phyloP scores from a whole-genome alignment of 1,140 invertebrate species.

The Brachionus plicatilis region DNA sequence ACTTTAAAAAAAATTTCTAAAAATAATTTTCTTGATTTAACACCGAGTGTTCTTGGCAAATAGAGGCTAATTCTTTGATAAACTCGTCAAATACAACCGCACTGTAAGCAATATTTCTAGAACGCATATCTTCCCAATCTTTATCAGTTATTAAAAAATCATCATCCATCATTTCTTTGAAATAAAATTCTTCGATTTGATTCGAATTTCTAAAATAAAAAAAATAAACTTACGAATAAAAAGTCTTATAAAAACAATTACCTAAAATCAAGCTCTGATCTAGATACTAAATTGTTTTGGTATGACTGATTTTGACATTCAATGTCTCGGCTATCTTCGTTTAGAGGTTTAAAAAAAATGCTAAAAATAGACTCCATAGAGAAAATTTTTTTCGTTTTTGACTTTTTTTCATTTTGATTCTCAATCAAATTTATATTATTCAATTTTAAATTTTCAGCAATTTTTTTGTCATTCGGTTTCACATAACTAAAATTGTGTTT shows the following conservation, averaged over 20 bases:
- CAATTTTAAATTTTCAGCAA: not conserved
- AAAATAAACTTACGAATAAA: not conserved
- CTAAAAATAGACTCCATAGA: constrained; percentile 3
- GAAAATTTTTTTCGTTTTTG: constrained; percentile 26
- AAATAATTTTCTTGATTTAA: constrained; percentile 18
- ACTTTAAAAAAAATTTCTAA: not conserved
- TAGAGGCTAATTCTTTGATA: constrained; percentile 81
- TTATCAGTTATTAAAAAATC: constrained; percentile 2
- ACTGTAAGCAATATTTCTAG: constrained; percentile 67
- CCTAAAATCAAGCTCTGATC: constrained; percentile 3
- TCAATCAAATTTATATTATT: not conserved
- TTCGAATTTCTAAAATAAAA: not conserved
- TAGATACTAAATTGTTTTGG: not conserved
- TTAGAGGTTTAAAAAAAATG: constrained; percentile 9
- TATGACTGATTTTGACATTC: not conserved
- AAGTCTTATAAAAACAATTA: not conserved
- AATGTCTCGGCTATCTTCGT: not conserved
- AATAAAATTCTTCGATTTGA: not conserved
- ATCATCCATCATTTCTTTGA: not conserved
- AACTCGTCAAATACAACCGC: constrained; percentile 86
- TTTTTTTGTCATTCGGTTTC: not conserved
- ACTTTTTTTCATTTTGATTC: not conserved
- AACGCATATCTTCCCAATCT: constrained; percentile 51
- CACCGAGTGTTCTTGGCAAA: constrained; percentile 75
- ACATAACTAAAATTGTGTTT: not conserved